Conservation (phyloP, 2,888 invertebrate species). For the Drosophila pegasa region DNA sequence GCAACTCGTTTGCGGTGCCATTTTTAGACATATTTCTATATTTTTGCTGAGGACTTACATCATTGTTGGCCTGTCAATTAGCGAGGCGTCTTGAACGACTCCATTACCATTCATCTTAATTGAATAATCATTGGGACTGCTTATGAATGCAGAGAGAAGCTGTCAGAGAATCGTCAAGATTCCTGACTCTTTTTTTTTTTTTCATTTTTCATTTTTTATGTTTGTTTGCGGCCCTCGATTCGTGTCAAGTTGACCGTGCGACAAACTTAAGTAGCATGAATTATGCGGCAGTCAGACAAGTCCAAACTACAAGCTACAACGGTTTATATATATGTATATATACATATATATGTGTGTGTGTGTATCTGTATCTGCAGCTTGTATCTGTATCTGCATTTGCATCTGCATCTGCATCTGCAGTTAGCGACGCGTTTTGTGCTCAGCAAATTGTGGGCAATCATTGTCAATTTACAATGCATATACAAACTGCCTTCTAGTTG, state of each 20-base stretch:
- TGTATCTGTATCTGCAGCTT: conserved; percentile 44
- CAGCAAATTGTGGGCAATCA: conserved; percentile 80
- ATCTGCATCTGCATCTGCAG: conserved; percentile 48
- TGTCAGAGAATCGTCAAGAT: conserved; percentile 38
- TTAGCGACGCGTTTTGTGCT: conserved; percentile 51
- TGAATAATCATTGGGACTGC: conserved; percentile 71
- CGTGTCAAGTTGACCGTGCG: conserved; percentile 63
- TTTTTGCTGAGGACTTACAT: conserved; percentile 43
- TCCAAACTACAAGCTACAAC: conserved; percentile 39
- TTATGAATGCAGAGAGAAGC: conserved; percentile 57
- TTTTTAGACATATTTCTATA: conserved; percentile 38
- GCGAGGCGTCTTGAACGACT: conserved; percentile 62
- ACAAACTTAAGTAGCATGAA: conserved; percentile 73
- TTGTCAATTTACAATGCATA: conserved; percentile 76
- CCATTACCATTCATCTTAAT: conserved; percentile 79
- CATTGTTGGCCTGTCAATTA: conserved; percentile 65
- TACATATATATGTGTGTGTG: conserved; percentile 35
- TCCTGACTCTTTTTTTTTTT: conserved; percentile 15
- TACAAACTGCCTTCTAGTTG: conserved; percentile 58
- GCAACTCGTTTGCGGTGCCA: conserved; percentile 40
- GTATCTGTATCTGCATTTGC: conserved; percentile 47
- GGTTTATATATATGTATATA: conserved; percentile 34
- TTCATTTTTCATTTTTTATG: conserved; percentile 30
- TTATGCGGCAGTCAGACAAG: conserved; percentile 65
- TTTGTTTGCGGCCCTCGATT: conserved; percentile 54